Conservation (phyloP, 2,888 invertebrate genomes). For the Ptychoptera albimana region DNA sequence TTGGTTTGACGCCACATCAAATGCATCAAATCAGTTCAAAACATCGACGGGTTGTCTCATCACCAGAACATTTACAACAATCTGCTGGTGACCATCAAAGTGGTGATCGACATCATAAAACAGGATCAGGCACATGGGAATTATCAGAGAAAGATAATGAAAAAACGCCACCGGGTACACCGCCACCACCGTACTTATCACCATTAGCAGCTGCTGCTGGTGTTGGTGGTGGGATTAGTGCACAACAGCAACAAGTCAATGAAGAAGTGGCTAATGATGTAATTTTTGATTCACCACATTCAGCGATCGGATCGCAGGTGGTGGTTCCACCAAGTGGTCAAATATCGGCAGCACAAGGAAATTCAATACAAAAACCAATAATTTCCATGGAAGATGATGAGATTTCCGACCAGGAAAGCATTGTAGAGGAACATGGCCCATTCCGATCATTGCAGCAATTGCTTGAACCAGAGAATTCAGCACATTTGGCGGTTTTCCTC, state of each 20-base stretch:
- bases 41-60: constrained; percentile 29
- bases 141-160: constrained; percentile 27
- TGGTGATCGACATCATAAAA: constrained; percentile 25
- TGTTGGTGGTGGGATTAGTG: background rate
- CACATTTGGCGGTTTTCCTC: constrained; percentile 86
- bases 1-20: constrained; percentile 26
- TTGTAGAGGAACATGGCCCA: constrained; percentile 69
- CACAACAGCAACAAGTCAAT: background rate
- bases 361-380: constrained; percentile 51
- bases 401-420: constrained; percentile 69
- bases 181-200: constrained; percentile 65
- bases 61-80: constrained; percentile 29
- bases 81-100: background rate
- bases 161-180: constrained; percentile 69
- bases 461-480: constrained; percentile 57
- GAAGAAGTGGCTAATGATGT: background rate
- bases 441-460: constrained; percentile 73
- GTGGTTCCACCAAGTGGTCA: constrained; percentile 12
- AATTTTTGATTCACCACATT: background rate
- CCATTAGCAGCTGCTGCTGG: constrained; percentile 19
- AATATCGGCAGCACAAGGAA: constrained; percentile 24
- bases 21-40: constrained; percentile 17
- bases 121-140: constrained; percentile 30
- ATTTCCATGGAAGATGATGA: constrained; percentile 96
- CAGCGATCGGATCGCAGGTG: background rate